Percentiles rank a stretch among this genome's conserved stretches.
These are phyloP conservation scores for Cheumatopsyche charites DNA, from an alignment of 1,140 invertebrate species.

Conservation along the genomic window DNA sequence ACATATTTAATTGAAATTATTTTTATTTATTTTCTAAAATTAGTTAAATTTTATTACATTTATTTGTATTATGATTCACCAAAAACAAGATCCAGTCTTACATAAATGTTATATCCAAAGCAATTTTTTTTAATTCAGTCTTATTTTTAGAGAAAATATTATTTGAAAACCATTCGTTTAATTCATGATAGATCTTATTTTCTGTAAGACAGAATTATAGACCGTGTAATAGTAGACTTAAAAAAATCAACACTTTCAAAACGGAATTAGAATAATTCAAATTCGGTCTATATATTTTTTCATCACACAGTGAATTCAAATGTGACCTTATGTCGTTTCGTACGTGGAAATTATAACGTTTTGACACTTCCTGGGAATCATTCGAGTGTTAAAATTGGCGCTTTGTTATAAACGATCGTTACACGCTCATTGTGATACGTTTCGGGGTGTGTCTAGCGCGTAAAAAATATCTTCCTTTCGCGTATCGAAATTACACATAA, in stretches of 20 bases:
- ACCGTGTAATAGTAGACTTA: too few relatives aligned
- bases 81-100: too few relatives aligned
- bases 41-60: too few relatives aligned
- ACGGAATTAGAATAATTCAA: background rate
- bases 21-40: too few relatives aligned
- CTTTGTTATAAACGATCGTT: constrained; percentile 35
- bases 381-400: constrained; percentile 45
- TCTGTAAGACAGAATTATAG: too few relatives aligned
- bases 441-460: constrained; percentile 25
- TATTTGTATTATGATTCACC: too few relatives aligned
- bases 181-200: too few relatives aligned
- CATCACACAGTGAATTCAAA: background rate
- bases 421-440: constrained; percentile 2
- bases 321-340: background rate
- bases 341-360: constrained; percentile 35
- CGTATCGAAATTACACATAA: background rate
- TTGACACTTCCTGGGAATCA: constrained; percentile 42
- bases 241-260: background rate
- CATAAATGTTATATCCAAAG: too few relatives aligned
- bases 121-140: too few relatives aligned
- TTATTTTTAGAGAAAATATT: too few relatives aligned
- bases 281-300: background rate
- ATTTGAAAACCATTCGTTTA: too few relatives aligned
- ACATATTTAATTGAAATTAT: too few relatives aligned
- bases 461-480: constrained; percentile 22